Base-by-base conservation (phyloP, 1,140 invertebrate species). In the Condylostylus longicornis region DNA sequence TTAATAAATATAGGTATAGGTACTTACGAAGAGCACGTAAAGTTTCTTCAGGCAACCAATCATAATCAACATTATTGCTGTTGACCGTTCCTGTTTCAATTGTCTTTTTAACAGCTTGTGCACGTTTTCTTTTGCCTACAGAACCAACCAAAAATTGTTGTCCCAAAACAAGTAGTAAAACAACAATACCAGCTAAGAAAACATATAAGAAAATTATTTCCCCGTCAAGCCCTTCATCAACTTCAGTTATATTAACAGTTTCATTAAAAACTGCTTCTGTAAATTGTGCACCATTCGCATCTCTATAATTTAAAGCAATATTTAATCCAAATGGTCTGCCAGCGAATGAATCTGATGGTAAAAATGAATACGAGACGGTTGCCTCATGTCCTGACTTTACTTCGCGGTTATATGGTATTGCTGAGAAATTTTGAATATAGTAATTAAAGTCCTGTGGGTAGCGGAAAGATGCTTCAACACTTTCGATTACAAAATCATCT, bases 361-460 rank as follows among this genome's bases (percentile, higher is more conserved):
- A 72, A 57, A 99, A 98, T 4, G 83, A 84, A 62, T 98, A 98
- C 32, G 82, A 79, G 39, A 99, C 75, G 0, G 95, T 95, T 12
- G 88, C 88, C 66, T 99, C 88, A 48, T 93, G 77, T 35, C 78
- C 77, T 0, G 93, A 82, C 49, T 87, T 83, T 1, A 98, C 87
- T 50, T 82, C 68, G 50, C 77, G 75, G 48, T 91, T 82, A 61
- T 88, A 96, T n/a, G 76, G 71, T 47, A 91, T 70, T 1, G 84
- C 78, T 1, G 90, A 89, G 66, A 97, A 98, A 66, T 98, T 98
- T 63, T 98, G 94, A 49, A 98, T 94, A 58, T 91, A 87, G 61
- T 93, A 98, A 46, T 79, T 90, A 66, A 90, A 98, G 62, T 99
- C 95, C 78, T 96, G 88, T 14, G 94, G 90, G 56, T 98, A 98